Conservation (phyloP, 2,113 vertebrate genomes). For the Pungitius pungitius region DNA sequence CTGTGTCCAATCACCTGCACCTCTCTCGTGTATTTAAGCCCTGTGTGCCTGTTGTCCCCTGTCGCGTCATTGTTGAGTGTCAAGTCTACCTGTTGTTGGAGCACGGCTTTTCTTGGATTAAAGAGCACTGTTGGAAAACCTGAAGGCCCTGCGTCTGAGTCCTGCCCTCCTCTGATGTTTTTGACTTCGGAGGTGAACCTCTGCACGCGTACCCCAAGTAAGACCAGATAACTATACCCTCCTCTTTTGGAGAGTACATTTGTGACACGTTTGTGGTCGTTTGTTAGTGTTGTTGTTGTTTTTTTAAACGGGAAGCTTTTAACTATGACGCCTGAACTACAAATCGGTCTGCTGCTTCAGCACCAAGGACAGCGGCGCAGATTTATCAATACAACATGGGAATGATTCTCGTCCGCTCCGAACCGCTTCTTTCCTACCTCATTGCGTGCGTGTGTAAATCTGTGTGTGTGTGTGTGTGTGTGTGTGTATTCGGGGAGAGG, state of each 20-base stretch:
- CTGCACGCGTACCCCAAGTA: conserved; percentile 19
- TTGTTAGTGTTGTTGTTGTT: background rate
- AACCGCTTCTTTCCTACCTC: background rate
- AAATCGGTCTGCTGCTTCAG: background rate
- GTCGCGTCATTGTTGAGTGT: no score
- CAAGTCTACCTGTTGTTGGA: no score
- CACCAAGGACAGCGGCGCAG: background rate
- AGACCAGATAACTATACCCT: conserved; percentile 37
- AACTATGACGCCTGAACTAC: background rate
- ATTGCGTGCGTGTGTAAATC: background rate
- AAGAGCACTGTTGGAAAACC: no score
- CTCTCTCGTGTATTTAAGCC: no score
- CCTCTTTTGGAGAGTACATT: conserved; percentile 9
- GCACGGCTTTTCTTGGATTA: no score
- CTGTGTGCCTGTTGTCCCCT: no score
- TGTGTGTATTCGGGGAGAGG: background rate
- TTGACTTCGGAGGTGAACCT: background rate
- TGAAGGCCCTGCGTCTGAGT: no score
- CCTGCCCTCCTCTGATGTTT: no score
- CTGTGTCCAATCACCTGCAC: no score
- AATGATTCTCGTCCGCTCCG: background rate
- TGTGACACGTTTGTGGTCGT: conserved; percentile 9
- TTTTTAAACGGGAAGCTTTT: background rate
- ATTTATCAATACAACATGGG: background rate
- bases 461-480: background rate